Conservation (phyloP, 2,888 invertebrate species). For the Ennomos erosarius region DNA sequence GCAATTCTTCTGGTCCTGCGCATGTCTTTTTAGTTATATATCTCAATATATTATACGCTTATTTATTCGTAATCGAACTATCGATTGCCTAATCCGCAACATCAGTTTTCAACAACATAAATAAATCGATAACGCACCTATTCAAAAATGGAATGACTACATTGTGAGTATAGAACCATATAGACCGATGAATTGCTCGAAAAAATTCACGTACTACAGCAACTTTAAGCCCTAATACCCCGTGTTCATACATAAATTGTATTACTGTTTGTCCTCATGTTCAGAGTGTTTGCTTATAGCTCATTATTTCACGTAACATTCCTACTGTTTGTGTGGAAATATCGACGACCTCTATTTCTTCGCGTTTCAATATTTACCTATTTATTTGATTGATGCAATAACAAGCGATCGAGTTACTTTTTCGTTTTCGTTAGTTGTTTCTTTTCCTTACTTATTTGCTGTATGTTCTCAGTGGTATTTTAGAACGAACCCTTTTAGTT, state of each 20-base stretch:
- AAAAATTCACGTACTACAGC: conserved; percentile 7
- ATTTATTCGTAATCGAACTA: too few species aligned
- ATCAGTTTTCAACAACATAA: too few species aligned
- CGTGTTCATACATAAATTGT: conserved; percentile 29
- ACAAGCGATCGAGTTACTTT: conserved; percentile 42
- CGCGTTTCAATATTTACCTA: conserved; percentile 50
- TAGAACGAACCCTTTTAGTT: neutral
- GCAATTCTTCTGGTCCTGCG: too few species aligned
- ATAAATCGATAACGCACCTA: too few species aligned
- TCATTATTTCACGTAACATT: conserved; percentile 71
- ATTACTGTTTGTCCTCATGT: conserved; percentile 53
- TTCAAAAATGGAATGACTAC: too few species aligned
- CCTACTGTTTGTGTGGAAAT: conserved; percentile 58
- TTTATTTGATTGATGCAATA: conserved; percentile 51
- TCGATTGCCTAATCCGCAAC: too few species aligned
- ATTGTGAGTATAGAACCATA: too few species aligned
- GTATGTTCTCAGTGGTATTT: conserved; percentile 16
- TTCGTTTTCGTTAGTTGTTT: conserved; percentile 24
- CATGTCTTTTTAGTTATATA: too few species aligned
- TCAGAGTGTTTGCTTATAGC: conserved; percentile 62
- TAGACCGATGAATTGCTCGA: neutral
- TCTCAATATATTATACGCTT: too few species aligned
- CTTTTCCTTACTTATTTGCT: conserved; percentile 7
- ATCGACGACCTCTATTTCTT: conserved; percentile 53
- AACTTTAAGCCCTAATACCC: conserved; percentile 13